These are phyloP conservation scores for Aurelia aurita DNA, from an alignment of 30 jellyfish, hydroid and myxozoan species.

Conservation along the genomic window DNA sequence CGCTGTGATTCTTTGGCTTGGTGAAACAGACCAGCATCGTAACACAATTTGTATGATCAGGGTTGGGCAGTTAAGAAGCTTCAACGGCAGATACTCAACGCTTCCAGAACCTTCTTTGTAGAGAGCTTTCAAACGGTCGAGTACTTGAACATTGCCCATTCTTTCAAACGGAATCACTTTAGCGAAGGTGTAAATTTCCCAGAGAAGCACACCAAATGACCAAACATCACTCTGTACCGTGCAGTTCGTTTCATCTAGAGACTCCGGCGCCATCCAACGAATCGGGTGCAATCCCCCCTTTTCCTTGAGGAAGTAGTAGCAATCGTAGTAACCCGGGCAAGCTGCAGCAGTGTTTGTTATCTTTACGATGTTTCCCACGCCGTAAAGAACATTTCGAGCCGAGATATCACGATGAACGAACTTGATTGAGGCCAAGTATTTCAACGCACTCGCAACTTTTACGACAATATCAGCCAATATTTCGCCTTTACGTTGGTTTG, in stretches of 20 bases:
- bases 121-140: conserved; percentile 55
- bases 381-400: conserved; percentile 71
- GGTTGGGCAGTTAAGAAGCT: conserved; percentile 74
- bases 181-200: conserved; percentile 81
- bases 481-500: conserved; percentile 59
- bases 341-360: conserved; percentile 88
- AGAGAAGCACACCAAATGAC: conserved; percentile 86
- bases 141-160: conserved; percentile 57
- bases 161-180: conserved; percentile 68
- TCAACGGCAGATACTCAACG: conserved; percentile 65
- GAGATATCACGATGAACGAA: conserved; percentile 78
- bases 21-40: conserved; percentile 72
- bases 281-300: conserved; percentile 69
- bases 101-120: conserved; percentile 27
- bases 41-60: conserved; percentile 60
- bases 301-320: conserved; percentile 78
- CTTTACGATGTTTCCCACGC: conserved; percentile 70
- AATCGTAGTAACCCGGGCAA: conserved; percentile 79
- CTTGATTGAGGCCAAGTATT: conserved; percentile 68
- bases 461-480: conserved; percentile 66
- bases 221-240: conserved; percentile 76
- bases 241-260: conserved; percentile 46
- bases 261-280: conserved; percentile 90
- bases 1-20: conserved; percentile 64
- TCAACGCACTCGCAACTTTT: conserved; percentile 68